Conservation (phyloP, 2,113 vertebrate species). For the Semnornis frantzii region DNA sequence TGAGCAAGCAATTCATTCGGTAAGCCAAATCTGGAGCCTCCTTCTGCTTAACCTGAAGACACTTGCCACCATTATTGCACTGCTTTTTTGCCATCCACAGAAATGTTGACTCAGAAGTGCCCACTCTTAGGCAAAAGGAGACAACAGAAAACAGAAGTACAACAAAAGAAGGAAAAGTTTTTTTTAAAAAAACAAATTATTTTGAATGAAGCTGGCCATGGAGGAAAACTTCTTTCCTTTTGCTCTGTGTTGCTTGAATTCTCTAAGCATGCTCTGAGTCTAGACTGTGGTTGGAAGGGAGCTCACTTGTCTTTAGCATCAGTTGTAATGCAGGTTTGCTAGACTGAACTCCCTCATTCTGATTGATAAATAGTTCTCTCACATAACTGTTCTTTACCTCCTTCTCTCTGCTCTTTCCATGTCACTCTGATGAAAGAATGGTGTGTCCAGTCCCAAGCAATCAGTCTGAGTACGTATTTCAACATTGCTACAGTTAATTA, state of each 20-base stretch:
- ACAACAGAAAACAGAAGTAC: neutral
- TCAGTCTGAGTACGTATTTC: neutral
- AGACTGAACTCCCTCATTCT: neutral
- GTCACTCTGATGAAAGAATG: neutral
- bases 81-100: neutral
- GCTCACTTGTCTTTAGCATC: neutral
- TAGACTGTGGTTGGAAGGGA: neutral
- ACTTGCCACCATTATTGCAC: neutral
- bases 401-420: neutral
- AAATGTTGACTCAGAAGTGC: neutral
- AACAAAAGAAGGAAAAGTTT: neutral
- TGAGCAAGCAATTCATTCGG: neutral
- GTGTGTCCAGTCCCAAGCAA: neutral
- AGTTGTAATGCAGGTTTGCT: neutral
- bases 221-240: neutral
- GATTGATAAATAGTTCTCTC: neutral
- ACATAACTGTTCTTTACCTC: neutral
- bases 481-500: constrained; percentile 1
- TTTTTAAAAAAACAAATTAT: neutral
- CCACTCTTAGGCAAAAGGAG: neutral
- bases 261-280: neutral
- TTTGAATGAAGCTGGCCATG: neutral
- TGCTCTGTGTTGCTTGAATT: neutral
- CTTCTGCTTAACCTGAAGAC: neutral
- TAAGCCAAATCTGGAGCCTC: neutral